These are phyloP conservation scores for Zaprionus inermis DNA, from an alignment of 1,140 invertebrate genomes.

Conservation along the genomic window DNA sequence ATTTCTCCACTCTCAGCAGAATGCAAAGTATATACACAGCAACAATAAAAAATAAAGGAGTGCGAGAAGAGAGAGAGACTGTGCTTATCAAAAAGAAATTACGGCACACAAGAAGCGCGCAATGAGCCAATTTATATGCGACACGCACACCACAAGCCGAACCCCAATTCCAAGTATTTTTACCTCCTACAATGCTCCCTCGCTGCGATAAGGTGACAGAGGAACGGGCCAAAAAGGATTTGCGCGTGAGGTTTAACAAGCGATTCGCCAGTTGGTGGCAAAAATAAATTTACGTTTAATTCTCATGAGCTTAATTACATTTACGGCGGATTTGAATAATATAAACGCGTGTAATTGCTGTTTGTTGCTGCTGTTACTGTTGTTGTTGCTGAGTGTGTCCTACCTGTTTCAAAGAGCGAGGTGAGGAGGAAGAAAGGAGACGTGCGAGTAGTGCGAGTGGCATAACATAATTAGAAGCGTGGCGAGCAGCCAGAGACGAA, in stretches of 20 bases:
- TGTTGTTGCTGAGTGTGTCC: background rate
- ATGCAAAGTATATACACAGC: too few species aligned
- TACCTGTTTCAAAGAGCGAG: background rate
- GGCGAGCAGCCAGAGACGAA: background rate
- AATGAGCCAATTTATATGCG: slow-evolving; percentile 81
- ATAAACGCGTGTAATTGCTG: slow-evolving; percentile 70
- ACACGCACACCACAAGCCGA: slow-evolving; percentile 48
- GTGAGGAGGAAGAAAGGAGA: slow-evolving; percentile 1
- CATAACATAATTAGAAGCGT: slow-evolving; percentile 65
- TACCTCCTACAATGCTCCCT: background rate
- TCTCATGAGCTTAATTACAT: slow-evolving; percentile 80
- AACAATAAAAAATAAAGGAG: background rate
- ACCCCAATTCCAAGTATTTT: slow-evolving; percentile 37
- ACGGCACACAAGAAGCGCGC: slow-evolving; percentile 34
- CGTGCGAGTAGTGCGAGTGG: background rate
- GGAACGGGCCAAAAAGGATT: slow-evolving; percentile 56
- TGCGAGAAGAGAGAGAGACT: slow-evolving; percentile 13
- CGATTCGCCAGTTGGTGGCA: slow-evolving; percentile 28
- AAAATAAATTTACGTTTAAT: slow-evolving; percentile 75
- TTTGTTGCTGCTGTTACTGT: background rate
- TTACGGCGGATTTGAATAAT: slow-evolving; percentile 77
- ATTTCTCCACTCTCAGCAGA: too few species aligned
- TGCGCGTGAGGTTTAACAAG: slow-evolving; percentile 40
- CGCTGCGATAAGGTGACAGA: too few species aligned
- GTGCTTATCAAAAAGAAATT: slow-evolving; percentile 62